phyloP scores from a whole-genome alignment of 2,888 invertebrate species.

The Drosophila eohydei region DNA sequence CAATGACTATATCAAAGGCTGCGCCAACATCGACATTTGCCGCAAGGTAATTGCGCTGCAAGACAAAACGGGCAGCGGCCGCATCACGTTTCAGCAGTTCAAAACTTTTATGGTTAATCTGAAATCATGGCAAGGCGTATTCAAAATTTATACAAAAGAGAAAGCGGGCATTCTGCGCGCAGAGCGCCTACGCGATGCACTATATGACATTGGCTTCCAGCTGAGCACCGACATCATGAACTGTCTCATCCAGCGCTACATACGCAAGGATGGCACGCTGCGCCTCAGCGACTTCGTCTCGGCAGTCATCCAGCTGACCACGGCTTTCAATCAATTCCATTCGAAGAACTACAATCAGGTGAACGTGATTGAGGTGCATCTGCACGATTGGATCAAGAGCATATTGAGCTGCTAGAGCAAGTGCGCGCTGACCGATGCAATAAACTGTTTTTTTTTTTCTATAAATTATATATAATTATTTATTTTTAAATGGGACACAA shows the following conservation, averaged over 20 bases:
- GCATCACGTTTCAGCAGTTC: slow-evolving; percentile 93
- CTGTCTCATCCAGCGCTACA: slow-evolving; percentile 93
- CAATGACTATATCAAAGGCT: slow-evolving; percentile 97
- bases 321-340: slow-evolving; percentile 93
- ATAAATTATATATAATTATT: slow-evolving; percentile 43
- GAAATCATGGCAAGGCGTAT: slow-evolving; percentile 95
- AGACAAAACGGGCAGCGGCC: slow-evolving; percentile 92
- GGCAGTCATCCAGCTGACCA: slow-evolving; percentile 93
- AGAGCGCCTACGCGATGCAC: slow-evolving; percentile 92
- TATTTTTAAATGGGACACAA: slow-evolving; percentile 48
- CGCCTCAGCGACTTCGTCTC: slow-evolving; percentile 96
- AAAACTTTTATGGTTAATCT: slow-evolving; percentile 96
- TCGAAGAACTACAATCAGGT: slow-evolving; percentile 92
- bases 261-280: slow-evolving; percentile 96
- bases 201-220: slow-evolving; percentile 94
- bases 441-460: slow-evolving; percentile 10
- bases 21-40: slow-evolving; percentile 96
- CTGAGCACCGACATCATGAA: slow-evolving; percentile 93
- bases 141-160: slow-evolving; percentile 95
- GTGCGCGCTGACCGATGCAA: not conserved
- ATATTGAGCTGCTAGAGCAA: slow-evolving; percentile 81
- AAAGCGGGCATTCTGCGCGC: slow-evolving; percentile 95
- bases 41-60: slow-evolving; percentile 94
- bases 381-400: slow-evolving; percentile 88
- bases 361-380: slow-evolving; percentile 91